A percentile compares a stretch with the other conserved stretches of the same genome.
Conservation (phyloP, 2,888 invertebrate species). For the Polydesmus complanatus region DNA sequence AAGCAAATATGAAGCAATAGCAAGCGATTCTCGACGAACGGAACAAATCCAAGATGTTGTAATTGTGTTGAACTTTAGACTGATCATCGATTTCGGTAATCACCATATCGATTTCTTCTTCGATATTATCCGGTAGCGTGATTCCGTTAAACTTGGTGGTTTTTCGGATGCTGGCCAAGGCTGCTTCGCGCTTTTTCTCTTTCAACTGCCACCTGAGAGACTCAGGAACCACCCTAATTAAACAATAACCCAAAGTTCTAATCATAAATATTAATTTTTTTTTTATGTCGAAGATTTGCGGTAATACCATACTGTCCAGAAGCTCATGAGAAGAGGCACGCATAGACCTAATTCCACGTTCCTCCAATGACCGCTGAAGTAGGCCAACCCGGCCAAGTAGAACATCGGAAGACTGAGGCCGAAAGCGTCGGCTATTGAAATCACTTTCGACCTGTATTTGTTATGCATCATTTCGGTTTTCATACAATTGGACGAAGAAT, state of each 20-base stretch:
- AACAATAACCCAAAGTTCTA: background rate
- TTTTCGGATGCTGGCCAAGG: background rate
- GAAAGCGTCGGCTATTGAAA: background rate
- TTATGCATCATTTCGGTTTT: constrained; percentile 5
- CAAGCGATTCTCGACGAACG: constrained; percentile 1
- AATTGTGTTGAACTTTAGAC: background rate
- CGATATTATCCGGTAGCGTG: background rate
- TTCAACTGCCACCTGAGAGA: constrained; percentile 7
- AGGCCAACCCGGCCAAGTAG: constrained; percentile 1
- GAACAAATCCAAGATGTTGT: constrained; percentile 5
- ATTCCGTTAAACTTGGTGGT: background rate
- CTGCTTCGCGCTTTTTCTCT: background rate
- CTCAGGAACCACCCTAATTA: constrained; percentile 2
- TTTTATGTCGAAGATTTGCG: background rate
- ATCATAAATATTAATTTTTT: background rate
- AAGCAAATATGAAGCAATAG: constrained; percentile 2
- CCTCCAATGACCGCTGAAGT: constrained; percentile 6
- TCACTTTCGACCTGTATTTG: constrained; percentile 6
- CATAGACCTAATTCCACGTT: constrained; percentile 1
- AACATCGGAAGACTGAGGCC: constrained; percentile 6
- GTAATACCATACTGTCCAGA: constrained; percentile 1
- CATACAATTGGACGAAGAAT: constrained; percentile 5
- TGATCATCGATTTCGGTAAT: constrained; percentile 5
- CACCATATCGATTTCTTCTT: background rate
- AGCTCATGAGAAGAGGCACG: background rate